Conservation (phyloP, 1,140 invertebrate species). For the Cherax destructor region DNA sequence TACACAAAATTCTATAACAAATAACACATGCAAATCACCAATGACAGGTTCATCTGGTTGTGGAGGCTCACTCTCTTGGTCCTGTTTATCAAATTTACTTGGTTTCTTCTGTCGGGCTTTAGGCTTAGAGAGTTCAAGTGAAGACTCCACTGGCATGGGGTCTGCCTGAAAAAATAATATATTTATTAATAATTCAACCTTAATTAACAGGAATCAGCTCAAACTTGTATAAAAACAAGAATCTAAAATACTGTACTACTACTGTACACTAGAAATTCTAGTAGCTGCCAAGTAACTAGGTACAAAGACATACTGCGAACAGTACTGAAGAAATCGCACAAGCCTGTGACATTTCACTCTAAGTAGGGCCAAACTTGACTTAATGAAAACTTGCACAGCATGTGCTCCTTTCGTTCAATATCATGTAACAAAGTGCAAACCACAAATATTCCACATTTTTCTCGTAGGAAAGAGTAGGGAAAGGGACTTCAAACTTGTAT, state of each 20-base stretch:
- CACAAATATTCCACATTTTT: too few relatives aligned
- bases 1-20: background rate
- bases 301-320: too few relatives aligned
- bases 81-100: background rate
- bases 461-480: too few relatives aligned
- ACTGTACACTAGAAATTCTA: background rate
- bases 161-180: conserved; percentile 5
- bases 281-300: too few relatives aligned
- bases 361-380: too few relatives aligned
- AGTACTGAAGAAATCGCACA: too few relatives aligned
- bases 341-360: too few relatives aligned
- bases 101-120: conserved; percentile 34
- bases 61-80: background rate
- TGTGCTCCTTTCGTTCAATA: too few relatives aligned
- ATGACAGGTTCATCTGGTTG: background rate
- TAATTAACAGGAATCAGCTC: background rate
- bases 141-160: conserved; percentile 33
- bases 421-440: too few relatives aligned
- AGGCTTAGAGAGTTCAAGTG: conserved; percentile 26
- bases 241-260: background rate
- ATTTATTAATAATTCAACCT: background rate
- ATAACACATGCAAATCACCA: background rate
- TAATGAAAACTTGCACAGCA: too few relatives aligned
- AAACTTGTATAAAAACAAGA: background rate
- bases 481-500: too few relatives aligned